phyloP scores from a whole-genome alignment of 92 coral and sea anemone genomes.

The Scolanthus callimorphus region DNA sequence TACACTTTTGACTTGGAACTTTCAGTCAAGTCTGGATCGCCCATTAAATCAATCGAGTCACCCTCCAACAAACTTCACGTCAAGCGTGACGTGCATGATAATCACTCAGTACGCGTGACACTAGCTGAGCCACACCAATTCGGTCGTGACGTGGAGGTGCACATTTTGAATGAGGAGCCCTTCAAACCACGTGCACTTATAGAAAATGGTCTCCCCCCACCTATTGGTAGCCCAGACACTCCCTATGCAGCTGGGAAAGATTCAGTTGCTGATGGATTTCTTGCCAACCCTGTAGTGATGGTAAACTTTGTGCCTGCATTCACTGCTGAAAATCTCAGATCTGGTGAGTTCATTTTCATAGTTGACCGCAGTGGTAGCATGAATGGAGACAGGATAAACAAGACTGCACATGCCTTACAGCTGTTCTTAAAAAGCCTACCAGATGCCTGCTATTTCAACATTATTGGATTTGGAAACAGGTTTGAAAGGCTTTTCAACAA shows the following conservation, averaged over 20 bases:
- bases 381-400: constrained; percentile 44
- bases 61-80: constrained; percentile 54
- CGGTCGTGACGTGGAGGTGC: constrained; percentile 45
- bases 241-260: constrained; percentile 31
- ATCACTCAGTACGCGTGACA: constrained; percentile 45
- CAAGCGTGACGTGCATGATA: constrained; percentile 29
- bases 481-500: constrained; percentile 55
- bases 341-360: constrained; percentile 85
- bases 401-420: constrained; percentile 68
- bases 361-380: constrained; percentile 92
- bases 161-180: constrained; percentile 43
- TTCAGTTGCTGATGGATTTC: constrained; percentile 47
- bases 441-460: constrained; percentile 77
- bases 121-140: constrained; percentile 45
- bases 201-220: constrained; percentile 72
- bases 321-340: constrained; percentile 33
- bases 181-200: constrained; percentile 61
- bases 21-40: constrained; percentile 53
- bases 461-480: constrained; percentile 81
- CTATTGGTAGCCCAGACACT: too few relatives aligned
- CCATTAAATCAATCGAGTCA: constrained; percentile 60
- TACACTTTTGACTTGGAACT: constrained; percentile 63
- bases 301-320: constrained; percentile 78
- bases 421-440: constrained; percentile 82
- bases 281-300: constrained; percentile 75